These are phyloP conservation scores for Chloromyia formosa DNA, from an alignment of 2,888 invertebrate species.

Conservation along the genomic window DNA sequence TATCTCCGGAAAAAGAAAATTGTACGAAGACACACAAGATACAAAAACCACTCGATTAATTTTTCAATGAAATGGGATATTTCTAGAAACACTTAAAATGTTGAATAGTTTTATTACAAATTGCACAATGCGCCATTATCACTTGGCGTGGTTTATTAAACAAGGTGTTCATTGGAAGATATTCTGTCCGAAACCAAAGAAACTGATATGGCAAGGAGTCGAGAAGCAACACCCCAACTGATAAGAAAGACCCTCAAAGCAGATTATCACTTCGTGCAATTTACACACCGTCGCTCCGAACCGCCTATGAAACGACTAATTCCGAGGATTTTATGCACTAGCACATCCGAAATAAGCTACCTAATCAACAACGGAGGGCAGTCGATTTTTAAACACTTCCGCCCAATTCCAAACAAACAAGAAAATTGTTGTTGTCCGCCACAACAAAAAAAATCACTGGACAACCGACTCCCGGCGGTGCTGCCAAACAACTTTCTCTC, in stretches of 20 bases:
- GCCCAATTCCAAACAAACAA: constrained; percentile 38
- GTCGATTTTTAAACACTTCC: constrained; percentile 32
- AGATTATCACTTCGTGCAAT: background rate
- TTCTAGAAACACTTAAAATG: background rate
- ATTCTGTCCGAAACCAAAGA: no score
- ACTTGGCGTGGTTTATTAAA: no score
- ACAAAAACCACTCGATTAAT: no score
- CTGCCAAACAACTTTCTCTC: constrained; percentile 31
- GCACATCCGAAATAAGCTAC: constrained; percentile 16
- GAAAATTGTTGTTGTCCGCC: constrained; percentile 31
- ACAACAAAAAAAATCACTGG: constrained; percentile 27
- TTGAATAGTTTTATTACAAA: constrained; percentile 3
- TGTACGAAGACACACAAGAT: no score
- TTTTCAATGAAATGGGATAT: no score
- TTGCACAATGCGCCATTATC: background rate
- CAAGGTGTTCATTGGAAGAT: no score
- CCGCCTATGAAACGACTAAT: background rate
- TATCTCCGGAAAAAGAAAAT: constrained; percentile 43
- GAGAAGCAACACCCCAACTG: background rate
- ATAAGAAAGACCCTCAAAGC: background rate
- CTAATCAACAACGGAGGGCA: constrained; percentile 1
- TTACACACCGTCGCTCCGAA: background rate
- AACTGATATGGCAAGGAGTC: no score
- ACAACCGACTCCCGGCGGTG: constrained; percentile 29
- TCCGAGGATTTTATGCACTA: background rate